Evolutionary conservation across 1,140 invertebrate species (phyloP), one percentile per base, ranked within the genome.

Genomic region (Oncopeltus fasciatus): DNA sequence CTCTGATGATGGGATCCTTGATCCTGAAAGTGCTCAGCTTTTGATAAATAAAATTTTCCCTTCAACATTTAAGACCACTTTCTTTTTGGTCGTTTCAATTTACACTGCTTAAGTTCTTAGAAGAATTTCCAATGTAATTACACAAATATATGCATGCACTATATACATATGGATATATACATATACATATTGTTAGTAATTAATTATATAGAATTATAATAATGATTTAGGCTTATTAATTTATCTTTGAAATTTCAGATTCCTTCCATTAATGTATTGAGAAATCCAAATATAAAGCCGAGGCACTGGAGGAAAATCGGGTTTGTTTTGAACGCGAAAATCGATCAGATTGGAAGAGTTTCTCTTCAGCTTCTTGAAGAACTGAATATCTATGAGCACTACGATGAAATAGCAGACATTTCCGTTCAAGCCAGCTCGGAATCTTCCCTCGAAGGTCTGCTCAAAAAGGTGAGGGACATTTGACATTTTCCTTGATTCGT

Each of bases 231-330:
- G 24, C n/a, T 66, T 27, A 28, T 67, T 67, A 62, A n/a, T n/a
- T n/a, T n/a, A n/a, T n/a, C n/a, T n/a, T n/a, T n/a, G n/a, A n/a
- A n/a, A n/a, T n/a, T n/a, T n/a, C 69, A 86, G 81, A 71, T 92
- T 47, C 84, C 87, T 2, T 78, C 87, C 21, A 83, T 91, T 60
- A 77, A 80, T 9, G 86, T 84, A 60, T 71, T 92, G 18, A 80
- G 85, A 57, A 91, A 90, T 73, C 85, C 85, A 11, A 80, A 81
- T 18, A 70, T 91, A 31, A 80, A 83, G 63, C 75, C 79, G 31
- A 81, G 91, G 1, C 90, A 94, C 71, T 93, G 90, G 90, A 75
- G 83, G 1, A 81, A 82, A 68, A 86, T 95, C 18, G 88, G 91
- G 61, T 78, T 81, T 4, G 73, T 90, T 21, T 72, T 93, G 0